Evolutionary conservation across 35 echinoderm and acorn worm species (phyloP).

Genomic region (Apostichopus japonicus): DNA sequence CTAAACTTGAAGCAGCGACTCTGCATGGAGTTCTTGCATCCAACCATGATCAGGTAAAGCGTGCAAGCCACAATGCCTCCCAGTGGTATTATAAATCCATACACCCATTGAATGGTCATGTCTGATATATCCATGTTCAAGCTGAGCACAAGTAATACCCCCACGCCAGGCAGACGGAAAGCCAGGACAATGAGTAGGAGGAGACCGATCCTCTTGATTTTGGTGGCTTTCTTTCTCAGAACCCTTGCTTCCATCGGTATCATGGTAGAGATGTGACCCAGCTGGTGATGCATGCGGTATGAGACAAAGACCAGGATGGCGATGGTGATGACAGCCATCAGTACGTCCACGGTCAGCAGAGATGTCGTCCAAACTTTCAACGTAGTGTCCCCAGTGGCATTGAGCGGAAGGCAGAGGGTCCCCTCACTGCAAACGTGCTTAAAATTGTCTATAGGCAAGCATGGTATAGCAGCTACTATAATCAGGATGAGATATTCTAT

Average conservation of each 20-base stretch:
- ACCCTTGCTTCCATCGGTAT: slow-evolving; percentile 60
- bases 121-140: neutral
- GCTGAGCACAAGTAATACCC: slow-evolving; percentile 17
- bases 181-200: slow-evolving; percentile 32
- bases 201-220: slow-evolving; percentile 39
- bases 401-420: slow-evolving; percentile 29
- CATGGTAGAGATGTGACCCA: slow-evolving; percentile 12
- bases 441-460: slow-evolving; percentile 42
- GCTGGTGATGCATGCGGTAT: slow-evolving; percentile 47
- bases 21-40: slow-evolving; percentile 40
- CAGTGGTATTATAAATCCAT: slow-evolving; percentile 28
- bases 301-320: slow-evolving; percentile 40
- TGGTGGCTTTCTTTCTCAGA: slow-evolving; percentile 29
- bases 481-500: slow-evolving; percentile 1
- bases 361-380: slow-evolving; percentile 14
- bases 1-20: slow-evolving; percentile 40
- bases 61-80: neutral
- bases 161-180: slow-evolving; percentile 40
- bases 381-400: neutral
- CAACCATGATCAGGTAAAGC: slow-evolving; percentile 33
- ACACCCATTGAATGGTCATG: slow-evolving; percentile 52
- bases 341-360: slow-evolving; percentile 30
- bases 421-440: neutral
- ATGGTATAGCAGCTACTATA: slow-evolving; percentile 23
- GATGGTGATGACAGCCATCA: slow-evolving; percentile 8